Conservation (phyloP, 1,140 invertebrate genomes). For the Trialeurodes vaporariorum region DNA sequence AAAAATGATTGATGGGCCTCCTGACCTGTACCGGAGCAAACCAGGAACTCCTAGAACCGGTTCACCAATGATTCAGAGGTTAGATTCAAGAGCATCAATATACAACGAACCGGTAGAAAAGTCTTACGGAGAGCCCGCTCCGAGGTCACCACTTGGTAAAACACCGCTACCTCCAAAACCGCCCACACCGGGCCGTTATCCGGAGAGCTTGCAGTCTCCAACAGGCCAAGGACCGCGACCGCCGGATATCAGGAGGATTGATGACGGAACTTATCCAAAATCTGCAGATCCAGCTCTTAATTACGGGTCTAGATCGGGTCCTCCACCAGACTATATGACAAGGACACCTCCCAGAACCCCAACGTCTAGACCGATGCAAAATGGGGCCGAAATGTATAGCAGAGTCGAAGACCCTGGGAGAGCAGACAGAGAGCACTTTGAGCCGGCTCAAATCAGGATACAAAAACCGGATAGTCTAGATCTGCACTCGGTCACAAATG, state of each 20-base stretch:
- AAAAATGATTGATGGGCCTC: constrained; percentile 2
- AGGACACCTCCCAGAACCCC: no score
- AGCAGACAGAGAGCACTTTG: no score
- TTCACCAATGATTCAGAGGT: background rate
- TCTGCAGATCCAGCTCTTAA: no score
- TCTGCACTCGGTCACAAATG: no score
- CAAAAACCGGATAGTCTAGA: background rate
- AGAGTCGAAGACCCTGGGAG: no score
- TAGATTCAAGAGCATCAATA: background rate
- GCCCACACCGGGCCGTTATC: background rate
- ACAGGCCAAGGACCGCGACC: background rate
- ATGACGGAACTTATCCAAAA: no score
- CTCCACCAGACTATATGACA: no score
- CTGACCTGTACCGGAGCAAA: background rate
- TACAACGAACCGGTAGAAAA: background rate
- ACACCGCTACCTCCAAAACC: background rate
- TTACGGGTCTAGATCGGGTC: no score
- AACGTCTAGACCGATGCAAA: no score
- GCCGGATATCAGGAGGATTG: no score
- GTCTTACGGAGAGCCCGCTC: background rate
- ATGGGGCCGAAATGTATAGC: no score
- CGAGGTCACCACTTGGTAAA: background rate
- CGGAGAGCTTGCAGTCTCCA: background rate
- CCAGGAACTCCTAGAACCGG: background rate
- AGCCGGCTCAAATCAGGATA: no score